These are phyloP conservation scores for Paramuricea clavata DNA, from an alignment of 92 coral and sea anemone genomes.

Conservation along the genomic window DNA sequence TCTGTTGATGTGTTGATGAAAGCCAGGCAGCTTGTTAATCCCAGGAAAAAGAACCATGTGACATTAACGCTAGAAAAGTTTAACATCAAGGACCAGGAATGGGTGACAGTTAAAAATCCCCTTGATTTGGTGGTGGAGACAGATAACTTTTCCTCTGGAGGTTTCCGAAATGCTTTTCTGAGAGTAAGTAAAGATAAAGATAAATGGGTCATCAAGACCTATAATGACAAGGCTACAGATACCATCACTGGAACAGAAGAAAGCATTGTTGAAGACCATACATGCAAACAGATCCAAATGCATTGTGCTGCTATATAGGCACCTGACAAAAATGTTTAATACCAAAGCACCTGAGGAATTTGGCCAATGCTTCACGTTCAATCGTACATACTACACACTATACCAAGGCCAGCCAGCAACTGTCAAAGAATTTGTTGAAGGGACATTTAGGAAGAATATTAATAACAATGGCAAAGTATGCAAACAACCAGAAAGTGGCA, in stretches of 20 bases:
- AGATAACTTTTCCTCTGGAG: conserved; percentile 58
- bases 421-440: conserved; percentile 61
- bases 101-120: conserved; percentile 22
- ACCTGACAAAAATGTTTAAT: conserved; percentile 45
- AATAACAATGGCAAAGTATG: conserved; percentile 47
- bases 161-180: conserved; percentile 55
- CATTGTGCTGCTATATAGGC: conserved; percentile 64
- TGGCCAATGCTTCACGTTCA: conserved; percentile 61
- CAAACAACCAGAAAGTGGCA: conserved; percentile 40
- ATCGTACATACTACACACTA: conserved; percentile 41
- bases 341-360: conserved; percentile 49
- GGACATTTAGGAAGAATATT: conserved; percentile 51
- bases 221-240: conserved; percentile 34
- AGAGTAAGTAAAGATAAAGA: conserved; percentile 40
- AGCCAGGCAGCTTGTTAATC: conserved; percentile 63
- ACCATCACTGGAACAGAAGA: conserved; percentile 26
- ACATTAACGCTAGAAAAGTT: conserved; percentile 46
- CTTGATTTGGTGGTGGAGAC: conserved; percentile 56
- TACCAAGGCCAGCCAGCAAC: conserved; percentile 44
- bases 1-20: conserved; percentile 60
- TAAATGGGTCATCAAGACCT: conserved; percentile 63
- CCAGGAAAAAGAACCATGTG: conserved; percentile 49
- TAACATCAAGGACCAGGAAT: conserved; percentile 46
- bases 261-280: conserved; percentile 48
- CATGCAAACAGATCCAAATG: conserved; percentile 62